A percentile compares a stretch with the other conserved stretches of the same genome.
These are phyloP conservation scores for Chromobotia macracanthus DNA, from an alignment of 2,797 vertebrate genomes.

Conservation along the genomic window DNA sequence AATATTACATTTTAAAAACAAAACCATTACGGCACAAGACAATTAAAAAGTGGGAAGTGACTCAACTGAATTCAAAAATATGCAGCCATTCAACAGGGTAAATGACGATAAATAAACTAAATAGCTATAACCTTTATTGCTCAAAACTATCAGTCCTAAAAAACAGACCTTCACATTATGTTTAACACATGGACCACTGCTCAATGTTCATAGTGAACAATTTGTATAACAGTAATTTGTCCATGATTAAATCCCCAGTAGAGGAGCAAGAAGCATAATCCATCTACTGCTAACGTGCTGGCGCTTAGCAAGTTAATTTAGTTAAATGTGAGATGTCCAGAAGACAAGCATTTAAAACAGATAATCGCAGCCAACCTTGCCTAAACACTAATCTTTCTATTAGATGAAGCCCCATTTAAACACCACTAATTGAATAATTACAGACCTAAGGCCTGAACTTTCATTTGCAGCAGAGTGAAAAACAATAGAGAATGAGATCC, in stretches of 20 bases:
- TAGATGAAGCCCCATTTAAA: conserved; percentile 44
- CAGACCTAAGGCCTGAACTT: conserved; percentile 41
- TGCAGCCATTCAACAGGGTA: too few species aligned
- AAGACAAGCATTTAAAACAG: conserved; percentile 44
- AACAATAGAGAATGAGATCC: neutral
- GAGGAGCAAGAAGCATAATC: neutral
- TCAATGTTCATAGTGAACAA: too few species aligned
- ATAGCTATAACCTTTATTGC: too few species aligned
- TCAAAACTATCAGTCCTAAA: too few species aligned
- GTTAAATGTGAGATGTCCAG: conserved; percentile 16
- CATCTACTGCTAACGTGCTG: neutral
- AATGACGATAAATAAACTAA: too few species aligned
- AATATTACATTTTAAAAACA: too few species aligned
- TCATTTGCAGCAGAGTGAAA: conserved; percentile 33
- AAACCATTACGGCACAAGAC: too few species aligned
- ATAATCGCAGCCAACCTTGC: conserved; percentile 40
- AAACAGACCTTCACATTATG: too few species aligned
- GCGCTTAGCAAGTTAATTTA: neutral
- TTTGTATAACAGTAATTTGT: too few species aligned
- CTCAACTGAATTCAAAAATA: too few species aligned
- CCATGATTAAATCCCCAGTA: neutral
- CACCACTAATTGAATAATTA: conserved; percentile 42
- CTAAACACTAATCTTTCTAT: conserved; percentile 42
- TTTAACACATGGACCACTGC: too few species aligned
- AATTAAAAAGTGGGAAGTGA: too few species aligned